phyloP scores from a whole-genome alignment of 2,888 invertebrate species.

The Axea sp. region DNA sequence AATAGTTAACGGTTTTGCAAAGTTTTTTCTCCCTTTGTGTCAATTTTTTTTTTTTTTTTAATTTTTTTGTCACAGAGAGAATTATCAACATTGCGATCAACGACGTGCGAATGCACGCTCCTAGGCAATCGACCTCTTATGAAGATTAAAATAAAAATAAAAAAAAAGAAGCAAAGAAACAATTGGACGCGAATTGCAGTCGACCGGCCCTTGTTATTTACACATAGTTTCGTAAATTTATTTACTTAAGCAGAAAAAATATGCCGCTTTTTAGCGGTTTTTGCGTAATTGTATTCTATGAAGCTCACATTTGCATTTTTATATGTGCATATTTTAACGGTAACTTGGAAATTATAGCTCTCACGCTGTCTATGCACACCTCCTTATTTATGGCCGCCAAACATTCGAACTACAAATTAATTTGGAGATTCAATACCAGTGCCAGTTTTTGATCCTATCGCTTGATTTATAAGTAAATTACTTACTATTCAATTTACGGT shows the following conservation, averaged over 20 bases:
- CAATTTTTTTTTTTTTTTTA: slow-evolving; percentile 6
- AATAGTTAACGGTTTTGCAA: slow-evolving; percentile 46
- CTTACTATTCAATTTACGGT: slow-evolving; percentile 19
- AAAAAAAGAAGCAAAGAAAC: neutral
- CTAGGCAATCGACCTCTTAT: slow-evolving; percentile 20
- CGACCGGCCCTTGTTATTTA: slow-evolving; percentile 4
- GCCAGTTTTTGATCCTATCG: slow-evolving; percentile 4
- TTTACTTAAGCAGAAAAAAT: slow-evolving; percentile 13
- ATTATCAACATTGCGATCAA: slow-evolving; percentile 29
- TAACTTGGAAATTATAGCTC: slow-evolving; percentile 21
- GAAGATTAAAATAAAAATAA: neutral
- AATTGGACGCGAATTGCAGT: slow-evolving; percentile 6
- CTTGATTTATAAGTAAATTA: slow-evolving; percentile 25
- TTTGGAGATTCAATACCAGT: slow-evolving; percentile 1
- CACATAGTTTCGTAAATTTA: slow-evolving; percentile 23
- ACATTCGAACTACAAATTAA: slow-evolving; percentile 9
- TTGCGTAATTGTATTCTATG: slow-evolving; percentile 42
- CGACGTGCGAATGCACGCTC: slow-evolving; percentile 9
- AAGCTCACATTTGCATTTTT: slow-evolving; percentile 36
- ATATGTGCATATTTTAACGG: slow-evolving; percentile 39
- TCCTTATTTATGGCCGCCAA: slow-evolving; percentile 26
- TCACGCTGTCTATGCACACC: slow-evolving; percentile 19
- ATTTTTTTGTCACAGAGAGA: slow-evolving; percentile 13
- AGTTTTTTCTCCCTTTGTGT: slow-evolving; percentile 20
- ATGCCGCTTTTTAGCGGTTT: slow-evolving; percentile 22